Percentiles rank a stretch among this genome's conserved stretches.
phyloP scores from a whole-genome alignment of 1,140 invertebrate species.

The Ceratina calcarata region DNA sequence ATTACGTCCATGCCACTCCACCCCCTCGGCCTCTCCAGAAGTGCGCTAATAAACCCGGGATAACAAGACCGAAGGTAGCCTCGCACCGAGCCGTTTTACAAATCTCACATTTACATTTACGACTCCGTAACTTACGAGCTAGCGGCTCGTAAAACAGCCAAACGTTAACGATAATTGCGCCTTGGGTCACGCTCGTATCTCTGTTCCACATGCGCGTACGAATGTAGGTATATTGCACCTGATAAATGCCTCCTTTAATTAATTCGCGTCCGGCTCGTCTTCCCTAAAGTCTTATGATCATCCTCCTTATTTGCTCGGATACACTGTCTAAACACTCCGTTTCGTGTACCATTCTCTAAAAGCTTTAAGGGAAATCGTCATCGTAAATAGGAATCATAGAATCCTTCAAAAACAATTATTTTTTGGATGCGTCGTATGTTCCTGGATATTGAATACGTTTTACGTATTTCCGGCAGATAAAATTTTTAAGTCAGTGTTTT shows the following conservation, averaged over 20 bases:
- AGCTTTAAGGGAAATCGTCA: not conserved
- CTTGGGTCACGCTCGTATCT: conserved; percentile 32
- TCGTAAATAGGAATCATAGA: too few species aligned
- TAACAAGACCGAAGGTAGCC: conserved; percentile 28
- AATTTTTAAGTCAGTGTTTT: too few species aligned
- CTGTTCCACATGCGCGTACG: too few species aligned
- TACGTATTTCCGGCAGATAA: too few species aligned
- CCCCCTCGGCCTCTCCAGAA: conserved; percentile 1
- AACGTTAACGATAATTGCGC: conserved; percentile 65
- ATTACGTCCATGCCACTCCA: conserved; percentile 51
- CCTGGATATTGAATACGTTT: too few species aligned
- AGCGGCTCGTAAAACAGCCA: conserved; percentile 55
- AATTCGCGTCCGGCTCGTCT: conserved; percentile 30
- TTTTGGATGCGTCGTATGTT: too few species aligned
- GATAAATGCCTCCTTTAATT: conserved; percentile 60
- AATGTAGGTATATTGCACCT: conserved; percentile 47
- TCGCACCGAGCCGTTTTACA: conserved; percentile 60
- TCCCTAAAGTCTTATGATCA: not conserved
- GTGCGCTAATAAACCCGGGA: conserved; percentile 55
- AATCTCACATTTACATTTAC: conserved; percentile 66
- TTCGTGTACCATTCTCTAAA: not conserved
- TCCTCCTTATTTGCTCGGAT: not conserved
- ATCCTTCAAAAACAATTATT: too few species aligned
- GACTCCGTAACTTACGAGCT: conserved; percentile 59
- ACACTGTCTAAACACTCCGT: not conserved